Conservation (phyloP, 1,140 invertebrate species). For the Nixonia krombeini region DNA sequence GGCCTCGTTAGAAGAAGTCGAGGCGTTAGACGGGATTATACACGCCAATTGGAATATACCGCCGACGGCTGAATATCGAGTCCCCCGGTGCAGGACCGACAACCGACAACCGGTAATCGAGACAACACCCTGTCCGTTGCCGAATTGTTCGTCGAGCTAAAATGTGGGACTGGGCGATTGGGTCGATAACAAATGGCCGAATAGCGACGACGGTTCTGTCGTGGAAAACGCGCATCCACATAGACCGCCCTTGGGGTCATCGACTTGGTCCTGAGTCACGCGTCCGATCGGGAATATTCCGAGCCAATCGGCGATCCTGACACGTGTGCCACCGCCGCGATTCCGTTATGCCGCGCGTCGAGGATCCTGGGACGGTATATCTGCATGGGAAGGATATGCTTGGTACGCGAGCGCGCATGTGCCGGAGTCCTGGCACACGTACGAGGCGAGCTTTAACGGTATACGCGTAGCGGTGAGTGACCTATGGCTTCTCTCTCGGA, state of each 20-base stretch:
- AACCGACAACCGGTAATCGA: no score
- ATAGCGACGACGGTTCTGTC: no score
- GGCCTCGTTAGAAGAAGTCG: slow-evolving; percentile 48
- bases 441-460: slow-evolving; percentile 43
- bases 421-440: slow-evolving; percentile 45
- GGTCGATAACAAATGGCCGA: no score
- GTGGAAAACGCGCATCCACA: no score
- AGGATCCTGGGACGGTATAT: slow-evolving; percentile 29
- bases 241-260: no score
- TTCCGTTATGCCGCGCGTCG: slow-evolving; percentile 56
- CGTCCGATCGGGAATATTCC: slow-evolving; percentile 26
- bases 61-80: no score
- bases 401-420: slow-evolving; percentile 32
- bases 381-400: slow-evolving; percentile 31
- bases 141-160: no score
- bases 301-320: slow-evolving; percentile 37
- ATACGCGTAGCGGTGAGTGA: slow-evolving; percentile 64
- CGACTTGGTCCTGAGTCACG: neutral
- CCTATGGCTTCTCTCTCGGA: slow-evolving; percentile 60
- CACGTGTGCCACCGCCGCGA: slow-evolving; percentile 50
- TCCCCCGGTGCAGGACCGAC: no score
- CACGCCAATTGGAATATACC: neutral
- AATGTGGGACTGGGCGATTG: no score
- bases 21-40: slow-evolving; percentile 32
- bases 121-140: no score